Evolutionary conservation across 2,797 vertebrate genomes (phyloP), one percentile per base, ranked within the genome.

Genomic region (Chromobotia macracanthus): DNA sequence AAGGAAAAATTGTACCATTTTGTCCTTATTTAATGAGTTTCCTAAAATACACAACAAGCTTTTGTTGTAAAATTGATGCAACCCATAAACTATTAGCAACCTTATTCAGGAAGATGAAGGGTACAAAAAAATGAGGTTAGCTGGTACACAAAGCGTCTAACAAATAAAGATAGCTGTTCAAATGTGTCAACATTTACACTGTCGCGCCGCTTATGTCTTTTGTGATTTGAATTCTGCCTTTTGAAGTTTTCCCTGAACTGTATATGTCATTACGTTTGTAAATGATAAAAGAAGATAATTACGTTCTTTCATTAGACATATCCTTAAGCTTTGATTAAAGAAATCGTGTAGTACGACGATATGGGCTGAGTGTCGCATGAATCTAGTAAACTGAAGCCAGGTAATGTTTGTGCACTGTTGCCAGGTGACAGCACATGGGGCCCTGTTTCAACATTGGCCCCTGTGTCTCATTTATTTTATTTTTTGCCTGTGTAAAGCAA

Each of bases 401-500:
- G 65, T 83, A 66, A 83, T 72, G 72, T 79, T 71, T 67, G 77
- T 10, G 77, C 79, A 78, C 38, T 48, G 73, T 80, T 81, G 83
- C 85, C 65, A 84, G 81, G 64, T 75, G 51, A 80, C 81, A 51
- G 70, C 81, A 38, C 35, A 66, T 81, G 82, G 7, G 60, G 67
- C 86, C 79, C 65, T 60, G 82, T 77, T 70, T 82, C 82, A 60
- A 84, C 28, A 60, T 65, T 48, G 53, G 68, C 81, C 80, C 66
- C 83, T 70, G 86, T 89, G 88, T 90, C 90, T 89, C 72, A 82
- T 88, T 88, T 82, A 28, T 28, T 28, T 28, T 28, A 28, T 86
- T 84, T 82, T 84, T 82, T 85, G 25, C 75, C 87, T 84, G 84
- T 89, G 88, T 90, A 86, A 90, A 91, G 89, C 83, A 89, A 88